Conservation (phyloP, 2,113 vertebrate genomes). For the Mastomys natalensis region DNA sequence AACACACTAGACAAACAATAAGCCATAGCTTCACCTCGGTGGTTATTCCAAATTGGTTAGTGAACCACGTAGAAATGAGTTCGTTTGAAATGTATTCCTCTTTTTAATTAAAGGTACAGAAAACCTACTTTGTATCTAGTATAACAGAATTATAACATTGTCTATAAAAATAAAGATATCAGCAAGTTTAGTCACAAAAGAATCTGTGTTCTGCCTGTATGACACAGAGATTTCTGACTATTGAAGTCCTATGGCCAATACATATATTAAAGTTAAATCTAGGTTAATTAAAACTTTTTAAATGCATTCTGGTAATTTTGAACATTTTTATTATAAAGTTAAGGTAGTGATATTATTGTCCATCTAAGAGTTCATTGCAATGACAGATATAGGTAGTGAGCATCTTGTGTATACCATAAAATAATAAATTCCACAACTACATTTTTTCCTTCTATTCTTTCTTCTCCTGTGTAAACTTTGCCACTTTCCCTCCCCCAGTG, state of each 20-base stretch:
- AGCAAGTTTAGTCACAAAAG: not conserved
- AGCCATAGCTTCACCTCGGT: too few species aligned
- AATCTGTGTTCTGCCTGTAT: not conserved
- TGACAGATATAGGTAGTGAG: not conserved
- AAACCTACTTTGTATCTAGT: not conserved
- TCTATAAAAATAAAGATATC: not conserved
- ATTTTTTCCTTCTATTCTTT: not conserved
- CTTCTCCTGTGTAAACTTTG: not conserved
- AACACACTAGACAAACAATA: not conserved
- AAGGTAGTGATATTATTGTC: not conserved
- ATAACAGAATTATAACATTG: not conserved
- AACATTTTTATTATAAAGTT: not conserved
- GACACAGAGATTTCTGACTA: not conserved
- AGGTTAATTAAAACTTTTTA: not conserved
- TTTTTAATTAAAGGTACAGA: not conserved
- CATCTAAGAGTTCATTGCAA: not conserved
- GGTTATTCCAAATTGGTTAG: not conserved
- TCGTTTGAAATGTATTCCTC: not conserved
- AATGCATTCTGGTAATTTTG: not conserved
- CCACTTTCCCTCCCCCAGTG: not conserved
- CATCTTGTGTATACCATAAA: not conserved
- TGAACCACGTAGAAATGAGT: not conserved
- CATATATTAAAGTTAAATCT: not conserved
- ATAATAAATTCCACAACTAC: not conserved
- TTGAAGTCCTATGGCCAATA: not conserved